Percentiles rank a stretch among this genome's conserved stretches.
Evolutionary conservation across 2,113 vertebrate species (phyloP).

Genomic region (Myiozetetes cayanensis): DNA sequence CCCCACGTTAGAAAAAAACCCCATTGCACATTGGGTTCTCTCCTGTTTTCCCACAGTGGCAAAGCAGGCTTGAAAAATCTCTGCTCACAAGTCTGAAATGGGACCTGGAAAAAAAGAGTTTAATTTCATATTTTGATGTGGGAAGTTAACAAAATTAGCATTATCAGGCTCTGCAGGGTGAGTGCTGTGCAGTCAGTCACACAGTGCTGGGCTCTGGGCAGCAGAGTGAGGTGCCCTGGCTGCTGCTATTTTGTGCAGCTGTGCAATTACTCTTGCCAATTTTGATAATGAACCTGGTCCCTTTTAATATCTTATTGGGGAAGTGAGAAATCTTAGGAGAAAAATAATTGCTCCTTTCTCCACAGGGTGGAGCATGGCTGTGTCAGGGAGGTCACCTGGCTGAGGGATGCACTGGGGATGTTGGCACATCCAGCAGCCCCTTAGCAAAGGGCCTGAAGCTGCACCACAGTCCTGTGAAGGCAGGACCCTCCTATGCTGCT

Average conservation of each 20-base stretch:
- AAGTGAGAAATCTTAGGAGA: neutral
- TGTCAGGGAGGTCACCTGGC: neutral
- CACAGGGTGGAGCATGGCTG: neutral
- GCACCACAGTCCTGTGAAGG: rapidly evolving
- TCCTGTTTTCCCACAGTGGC: neutral
- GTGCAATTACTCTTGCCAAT: neutral
- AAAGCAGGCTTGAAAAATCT: neutral
- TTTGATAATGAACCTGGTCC: neutral
- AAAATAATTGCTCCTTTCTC: neutral
- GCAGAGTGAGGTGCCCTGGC: neutral
- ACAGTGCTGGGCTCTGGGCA: neutral
- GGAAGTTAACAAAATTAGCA: neutral
- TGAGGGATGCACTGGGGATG: neutral
- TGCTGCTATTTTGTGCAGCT: neutral
- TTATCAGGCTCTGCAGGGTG: rapidly evolving
- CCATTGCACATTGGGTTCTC: neutral
- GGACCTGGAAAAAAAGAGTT: neutral
- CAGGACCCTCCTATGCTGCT: neutral
- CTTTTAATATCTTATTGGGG: neutral
- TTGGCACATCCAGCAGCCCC: neutral
- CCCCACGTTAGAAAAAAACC: neutral
- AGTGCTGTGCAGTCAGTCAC: neutral
- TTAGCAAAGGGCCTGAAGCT: neutral
- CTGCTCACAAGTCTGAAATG: neutral
- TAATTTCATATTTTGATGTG: neutral